Evolutionary conservation across 2,888 invertebrate species (phyloP), one percentile per base, ranked within the genome.

Genomic region (Drosophila aldrichi): DNA sequence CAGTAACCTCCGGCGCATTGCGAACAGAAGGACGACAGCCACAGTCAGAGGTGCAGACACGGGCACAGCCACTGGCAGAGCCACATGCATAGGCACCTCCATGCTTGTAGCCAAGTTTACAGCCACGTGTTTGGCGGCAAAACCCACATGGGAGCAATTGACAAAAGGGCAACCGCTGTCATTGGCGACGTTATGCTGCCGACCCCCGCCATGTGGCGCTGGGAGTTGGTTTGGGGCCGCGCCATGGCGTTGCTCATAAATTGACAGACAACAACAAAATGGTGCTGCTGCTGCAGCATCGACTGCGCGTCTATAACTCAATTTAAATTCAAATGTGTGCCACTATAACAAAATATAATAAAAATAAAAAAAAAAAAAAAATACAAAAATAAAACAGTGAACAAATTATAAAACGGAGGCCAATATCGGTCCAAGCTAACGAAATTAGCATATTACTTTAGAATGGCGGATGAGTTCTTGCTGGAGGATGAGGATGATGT

Each of bases 111-210:
- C 64, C 65, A 70, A 79, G 67, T 67, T 71, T 65, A 64, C 51
- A 78, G 69, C 70, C 85, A 83, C 83, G 83, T 87, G 88, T 85
- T 84, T 75, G 83, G 83, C 81, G 83, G 79, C 81, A 70, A 76
- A 86, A 74, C 73, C 74, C 86, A 84, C 89, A 82, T 86, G 86
- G 89, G 86, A 84, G 89, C 86, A 86, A 86, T 86, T 86, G 89
- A 82, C 87, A 88, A 88, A 86, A 88, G 87, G 89, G 87, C 82
- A 88, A 77, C 80, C 79, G 72, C 71, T 80, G 74, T 70, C 78
- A 76, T 65, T 71, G 77, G 58, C 68, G 51, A 58, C 65, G 54
- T 62, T 43, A 51, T 51, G 49, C 38, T 57, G 56, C 40, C 72
- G n/a, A 51, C 51, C 46, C 70, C 65, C 72, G 58, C 64, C 59